Evolutionary conservation across 2,797 vertebrate species (phyloP).

Genomic region (Rhynchonycteris naso): DNA sequence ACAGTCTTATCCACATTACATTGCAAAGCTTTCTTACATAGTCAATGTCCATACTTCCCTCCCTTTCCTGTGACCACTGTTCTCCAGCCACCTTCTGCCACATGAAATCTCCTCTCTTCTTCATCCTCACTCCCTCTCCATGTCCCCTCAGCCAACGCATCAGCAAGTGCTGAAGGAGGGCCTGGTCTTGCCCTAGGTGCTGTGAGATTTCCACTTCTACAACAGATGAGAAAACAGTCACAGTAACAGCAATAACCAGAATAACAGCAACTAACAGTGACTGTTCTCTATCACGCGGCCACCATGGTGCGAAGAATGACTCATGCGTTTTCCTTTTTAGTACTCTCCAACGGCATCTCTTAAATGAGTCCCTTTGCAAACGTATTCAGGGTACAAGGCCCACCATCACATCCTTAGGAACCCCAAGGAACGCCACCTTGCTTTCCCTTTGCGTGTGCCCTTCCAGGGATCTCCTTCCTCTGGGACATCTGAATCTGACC

Average conservation of each 20-base stretch:
- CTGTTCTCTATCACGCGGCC: neutral
- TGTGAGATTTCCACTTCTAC: neutral
- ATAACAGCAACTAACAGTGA: neutral
- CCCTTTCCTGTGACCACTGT: neutral
- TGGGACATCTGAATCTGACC: neutral
- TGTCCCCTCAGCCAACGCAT: neutral
- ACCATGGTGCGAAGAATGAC: neutral
- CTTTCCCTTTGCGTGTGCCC: neutral
- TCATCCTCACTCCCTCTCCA: neutral
- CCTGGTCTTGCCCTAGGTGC: neutral
- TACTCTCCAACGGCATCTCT: neutral
- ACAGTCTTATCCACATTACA: too few relatives aligned
- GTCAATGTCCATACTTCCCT: rapidly evolving
- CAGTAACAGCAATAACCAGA: neutral
- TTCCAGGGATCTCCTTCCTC: neutral
- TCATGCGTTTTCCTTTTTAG: neutral
- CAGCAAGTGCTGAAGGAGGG: neutral
- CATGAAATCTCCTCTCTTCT: neutral
- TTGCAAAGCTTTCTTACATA: neutral
- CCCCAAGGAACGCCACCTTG: neutral
- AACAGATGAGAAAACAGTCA: neutral
- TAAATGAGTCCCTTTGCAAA: neutral
- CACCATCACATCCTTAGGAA: rapidly evolving
- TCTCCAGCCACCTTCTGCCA: neutral
- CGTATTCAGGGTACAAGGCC: neutral